Evolutionary conservation across 2,888 invertebrate genomes (phyloP), one percentile per base, ranked within the genome.

Genomic region (Eupelmus urozonus): DNA sequence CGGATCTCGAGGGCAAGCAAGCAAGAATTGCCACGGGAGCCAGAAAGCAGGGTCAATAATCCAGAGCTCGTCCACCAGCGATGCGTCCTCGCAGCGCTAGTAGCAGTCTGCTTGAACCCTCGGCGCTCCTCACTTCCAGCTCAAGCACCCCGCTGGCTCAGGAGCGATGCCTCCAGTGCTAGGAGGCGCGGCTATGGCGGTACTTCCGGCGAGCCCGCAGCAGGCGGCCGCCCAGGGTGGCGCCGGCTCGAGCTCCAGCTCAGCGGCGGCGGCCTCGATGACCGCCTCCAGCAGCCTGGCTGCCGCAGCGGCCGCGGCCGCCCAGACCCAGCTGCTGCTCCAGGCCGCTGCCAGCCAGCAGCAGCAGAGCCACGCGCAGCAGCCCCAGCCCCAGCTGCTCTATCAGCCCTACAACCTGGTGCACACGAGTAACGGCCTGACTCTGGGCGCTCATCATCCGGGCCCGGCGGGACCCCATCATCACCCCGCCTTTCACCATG

Each of bases 161-260:
- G 67, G 23, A 23, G 29, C 57, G 18, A 89, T 89, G 89, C 88
- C 89, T 86, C 89, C 89, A 85, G 89, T 89, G 84, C 83, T 89
- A 89, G 89, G 89, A 86, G 89, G 88, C 83, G 87, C 89, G 86
- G 87, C 89, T 84, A 89, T 89, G 89, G 89, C 89, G 87, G 89
- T 89, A 81, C 88, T 89, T 87, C 89, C 89, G 88, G 89, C 88
- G 83, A 89, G 88, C 85, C 89, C 89, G 88, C 89, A 89, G 85
- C 88, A 88, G 85, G 89, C 89, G 83, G 88, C 87, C 82, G 76
- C 76, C 60, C 87, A 87, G 84, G 88, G 79, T 81, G 84, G 81
- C 81, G 76, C 71, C 7, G 27, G 29, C 20, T 45, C 29, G 20
- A 55, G 62, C 59, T 60, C 25, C 45, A 34, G 34, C 9, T 34